Conservation (phyloP, 2,888 invertebrate genomes). For the Adela reaumurella region DNA sequence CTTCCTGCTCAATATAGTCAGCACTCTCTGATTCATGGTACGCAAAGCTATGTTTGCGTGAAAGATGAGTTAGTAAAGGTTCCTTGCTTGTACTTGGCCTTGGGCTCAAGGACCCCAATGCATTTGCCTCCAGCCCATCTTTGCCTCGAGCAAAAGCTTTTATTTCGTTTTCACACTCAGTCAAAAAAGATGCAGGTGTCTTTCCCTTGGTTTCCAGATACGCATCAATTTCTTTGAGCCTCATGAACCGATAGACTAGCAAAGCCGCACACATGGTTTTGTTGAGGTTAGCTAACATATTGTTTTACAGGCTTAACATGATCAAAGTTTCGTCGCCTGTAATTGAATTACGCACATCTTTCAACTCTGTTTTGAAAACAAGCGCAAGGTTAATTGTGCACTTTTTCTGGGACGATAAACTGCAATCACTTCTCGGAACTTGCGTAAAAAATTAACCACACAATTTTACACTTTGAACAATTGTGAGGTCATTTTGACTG, state of each 20-base stretch:
- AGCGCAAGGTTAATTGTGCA: background rate
- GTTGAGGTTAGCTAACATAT: too few species aligned
- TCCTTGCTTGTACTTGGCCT: background rate
- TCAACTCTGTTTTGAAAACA: too few species aligned
- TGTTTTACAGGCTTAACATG: too few species aligned
- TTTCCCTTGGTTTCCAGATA: background rate
- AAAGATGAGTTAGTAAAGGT: constrained; percentile 1
- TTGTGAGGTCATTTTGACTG: background rate
- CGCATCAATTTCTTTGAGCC: constrained; percentile 1
- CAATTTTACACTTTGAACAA: background rate
- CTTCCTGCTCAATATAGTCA: constrained; percentile 1
- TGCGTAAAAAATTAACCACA: background rate
- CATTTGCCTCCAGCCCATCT: too few species aligned
- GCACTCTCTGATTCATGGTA: constrained; percentile 1
- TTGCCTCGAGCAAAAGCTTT: constrained; percentile 1
- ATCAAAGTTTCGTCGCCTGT: too few species aligned
- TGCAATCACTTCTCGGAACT: constrained; percentile 3
- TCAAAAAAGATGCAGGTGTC: constrained; percentile 1
- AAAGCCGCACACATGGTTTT: background rate
- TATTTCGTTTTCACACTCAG: background rate
- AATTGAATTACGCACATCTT: too few species aligned
- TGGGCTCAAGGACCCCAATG: constrained; percentile 1
- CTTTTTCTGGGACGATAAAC: background rate
- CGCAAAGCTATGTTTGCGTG: constrained; percentile 1
- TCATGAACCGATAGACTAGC: constrained; percentile 2